Base-by-base conservation (phyloP, 2,113 vertebrate genomes). In the Cynoglossus semilaevis region DNA sequence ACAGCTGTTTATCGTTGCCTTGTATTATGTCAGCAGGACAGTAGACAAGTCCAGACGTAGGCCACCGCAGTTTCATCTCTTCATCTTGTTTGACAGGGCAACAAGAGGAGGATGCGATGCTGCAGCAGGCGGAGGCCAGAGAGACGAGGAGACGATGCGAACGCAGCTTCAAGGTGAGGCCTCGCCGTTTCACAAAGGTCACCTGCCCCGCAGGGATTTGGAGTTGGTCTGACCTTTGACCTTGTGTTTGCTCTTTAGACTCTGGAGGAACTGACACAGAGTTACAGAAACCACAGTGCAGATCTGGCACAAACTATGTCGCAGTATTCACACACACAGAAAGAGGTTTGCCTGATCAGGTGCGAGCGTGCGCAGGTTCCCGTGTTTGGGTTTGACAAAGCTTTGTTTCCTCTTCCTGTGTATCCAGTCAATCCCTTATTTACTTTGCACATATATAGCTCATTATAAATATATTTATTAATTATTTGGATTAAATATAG, bases 101-200 rank as follows among this genome's bases (percentile, higher is more conserved):
- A 36, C 88, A 91, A 59, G 88, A 92, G 74, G 89, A 92, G 48
- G 87, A 92, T 49, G 15, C 85, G 29, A 81, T 87, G 65, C 86
- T 83, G 17, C 85, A 91, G 61, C 82, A 90, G 78, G 74, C 90
- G 36, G 89, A 91, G 58, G 70, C 73, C 51, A 84, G 87, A 76
- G 90, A 92, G 67, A 82, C 86, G 16, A 88, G 81, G 50, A 87
- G 85, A 75, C 85, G 83, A 36, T 86, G 77, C 11, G 91, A 90
- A 49, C 55, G 46, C 62, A 90, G 74, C 63, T 88, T 75, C 67
- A 89, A 89, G 85, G 92, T 93, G 67, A 22, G 48, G 51, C 45
- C 43, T 46, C 43, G 15, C 2, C 52, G 17, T 40, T n/a, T 13
- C 14, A 35, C 1, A 1, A 48, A 56, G 16, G 0, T 34, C 52